phyloP scores from a whole-genome alignment of 1,140 invertebrate species.

The Lucilia sericata region DNA sequence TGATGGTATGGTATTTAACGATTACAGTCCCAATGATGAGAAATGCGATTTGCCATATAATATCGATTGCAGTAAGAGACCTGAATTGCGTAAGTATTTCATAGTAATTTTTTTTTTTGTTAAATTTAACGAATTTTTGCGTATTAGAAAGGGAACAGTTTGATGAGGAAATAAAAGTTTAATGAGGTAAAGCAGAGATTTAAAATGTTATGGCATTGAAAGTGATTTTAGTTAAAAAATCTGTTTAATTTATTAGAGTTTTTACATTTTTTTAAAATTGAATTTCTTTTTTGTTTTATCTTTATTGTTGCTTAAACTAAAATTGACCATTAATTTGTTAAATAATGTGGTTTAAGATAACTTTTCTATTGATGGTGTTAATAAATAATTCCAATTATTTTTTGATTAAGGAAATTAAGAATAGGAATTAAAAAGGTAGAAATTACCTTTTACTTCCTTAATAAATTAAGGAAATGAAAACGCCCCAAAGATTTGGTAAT shows the following conservation, averaged over 20 bases:
- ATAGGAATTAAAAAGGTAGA: no score
- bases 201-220: background rate
- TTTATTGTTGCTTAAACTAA: background rate
- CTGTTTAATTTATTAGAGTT: background rate
- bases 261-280: background rate
- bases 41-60: slow-evolving; percentile 90
- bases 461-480: no score
- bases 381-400: no score
- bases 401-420: no score
- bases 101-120: background rate
- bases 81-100: slow-evolving; percentile 80
- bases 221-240: background rate
- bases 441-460: no score
- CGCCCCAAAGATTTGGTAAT: no score
- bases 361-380: background rate
- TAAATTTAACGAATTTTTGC: no score
- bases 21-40: slow-evolving; percentile 83
- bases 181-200: background rate
- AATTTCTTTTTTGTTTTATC: background rate
- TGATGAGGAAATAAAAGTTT: background rate
- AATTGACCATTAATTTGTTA: background rate
- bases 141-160: background rate
- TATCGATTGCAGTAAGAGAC: slow-evolving; percentile 82
- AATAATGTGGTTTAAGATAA: background rate
- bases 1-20: slow-evolving; percentile 93